phyloP scores from a whole-genome alignment of 2,888 invertebrate genomes.

The Trachelus troglodyta region DNA sequence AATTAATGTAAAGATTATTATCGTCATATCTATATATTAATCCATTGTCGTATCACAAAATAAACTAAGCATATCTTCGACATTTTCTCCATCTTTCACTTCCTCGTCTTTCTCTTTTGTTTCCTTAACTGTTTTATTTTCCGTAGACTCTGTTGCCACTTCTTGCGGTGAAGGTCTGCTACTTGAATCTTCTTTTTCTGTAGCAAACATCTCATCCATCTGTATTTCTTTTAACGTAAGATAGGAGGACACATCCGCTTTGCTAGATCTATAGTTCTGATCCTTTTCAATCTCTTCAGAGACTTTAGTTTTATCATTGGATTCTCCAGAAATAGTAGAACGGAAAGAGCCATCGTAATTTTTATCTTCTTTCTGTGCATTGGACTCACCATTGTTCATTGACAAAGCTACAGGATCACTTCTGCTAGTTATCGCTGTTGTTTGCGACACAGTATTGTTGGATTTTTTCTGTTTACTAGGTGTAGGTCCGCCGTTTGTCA shows the following conservation, averaged over 20 bases:
- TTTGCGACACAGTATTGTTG: not conserved
- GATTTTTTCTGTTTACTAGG: conserved; percentile 29
- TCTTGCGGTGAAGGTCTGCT: not conserved
- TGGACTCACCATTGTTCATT: not conserved
- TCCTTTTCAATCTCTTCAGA: not conserved
- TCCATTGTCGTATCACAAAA: conserved; percentile 33
- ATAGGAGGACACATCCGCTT: conserved; percentile 11
- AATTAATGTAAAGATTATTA: not conserved
- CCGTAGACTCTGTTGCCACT: not conserved
- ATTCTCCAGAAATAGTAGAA: not conserved
- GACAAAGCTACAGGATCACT: not conserved
- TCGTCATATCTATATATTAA: conserved; percentile 1
- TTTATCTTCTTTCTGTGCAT: not conserved
- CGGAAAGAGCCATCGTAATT: not conserved
- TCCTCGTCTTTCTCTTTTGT: not conserved
- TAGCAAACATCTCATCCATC: not conserved
- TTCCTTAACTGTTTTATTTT: not conserved
- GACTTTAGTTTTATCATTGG: not conserved
- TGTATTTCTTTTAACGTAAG: conserved; percentile 21
- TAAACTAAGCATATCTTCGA: conserved; percentile 27
- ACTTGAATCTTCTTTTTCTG: not conserved
- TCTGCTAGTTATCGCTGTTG: not conserved
- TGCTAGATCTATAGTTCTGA: not conserved
- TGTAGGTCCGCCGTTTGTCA: conserved; percentile 20
- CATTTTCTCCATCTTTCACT: conserved; percentile 8